phyloP scores from a whole-genome alignment of 92 coral and sea anemone genomes.

The Umimayanthus chanpuru region DNA sequence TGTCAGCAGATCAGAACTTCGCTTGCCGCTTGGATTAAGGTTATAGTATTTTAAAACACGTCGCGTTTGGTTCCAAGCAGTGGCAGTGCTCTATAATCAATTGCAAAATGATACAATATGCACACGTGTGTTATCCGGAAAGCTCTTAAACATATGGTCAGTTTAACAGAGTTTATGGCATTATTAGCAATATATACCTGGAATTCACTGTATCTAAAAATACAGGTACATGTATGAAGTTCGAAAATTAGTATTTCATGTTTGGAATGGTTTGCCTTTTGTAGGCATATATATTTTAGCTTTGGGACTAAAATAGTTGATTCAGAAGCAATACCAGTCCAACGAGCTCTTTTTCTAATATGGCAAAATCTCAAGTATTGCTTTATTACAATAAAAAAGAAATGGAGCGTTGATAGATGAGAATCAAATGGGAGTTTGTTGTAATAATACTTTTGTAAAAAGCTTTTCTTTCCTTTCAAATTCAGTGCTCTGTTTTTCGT shows the following conservation, averaged over 20 bases:
- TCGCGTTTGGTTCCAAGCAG: background rate
- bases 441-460: background rate
- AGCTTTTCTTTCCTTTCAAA: too few species aligned
- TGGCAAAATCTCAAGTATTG: background rate
- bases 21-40: background rate
- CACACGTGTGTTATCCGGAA: background rate
- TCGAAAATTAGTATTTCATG: background rate
- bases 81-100: background rate
- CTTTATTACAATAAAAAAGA: too few species aligned
- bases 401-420: too few species aligned
- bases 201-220: background rate
- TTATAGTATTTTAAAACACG: background rate
- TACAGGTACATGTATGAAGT: background rate
- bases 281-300: slow-evolving; percentile 7
- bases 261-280: background rate
- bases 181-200: background rate
- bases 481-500: too few species aligned
- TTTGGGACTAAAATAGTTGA: slow-evolving; percentile 2
- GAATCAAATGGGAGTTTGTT: background rate
- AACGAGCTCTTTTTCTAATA: background rate
- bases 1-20: slow-evolving; percentile 4
- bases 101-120: background rate
- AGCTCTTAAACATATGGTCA: background rate
- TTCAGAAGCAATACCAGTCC: background rate
- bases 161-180: background rate